Percentiles rank a stretch among this genome's conserved stretches.
These are phyloP conservation scores for Falco concolor DNA, from an alignment of 2,797 vertebrate species.

Conservation along the genomic window DNA sequence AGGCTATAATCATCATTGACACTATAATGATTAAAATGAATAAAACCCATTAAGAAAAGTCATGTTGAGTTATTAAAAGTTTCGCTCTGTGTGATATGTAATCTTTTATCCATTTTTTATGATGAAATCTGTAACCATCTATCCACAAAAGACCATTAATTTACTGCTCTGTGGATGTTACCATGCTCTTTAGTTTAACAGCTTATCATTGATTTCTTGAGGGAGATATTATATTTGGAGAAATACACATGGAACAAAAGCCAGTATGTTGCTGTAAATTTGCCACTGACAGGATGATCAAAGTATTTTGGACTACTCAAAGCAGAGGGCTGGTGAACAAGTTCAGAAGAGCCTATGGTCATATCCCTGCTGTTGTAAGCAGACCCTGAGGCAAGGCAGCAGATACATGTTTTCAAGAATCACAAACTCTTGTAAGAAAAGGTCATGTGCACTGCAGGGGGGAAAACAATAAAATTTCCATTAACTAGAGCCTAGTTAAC, in stretches of 20 bases:
- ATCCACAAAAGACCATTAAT: constrained; percentile 89
- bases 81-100: constrained; percentile 85
- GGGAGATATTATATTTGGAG: constrained; percentile 84
- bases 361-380: constrained; percentile 66
- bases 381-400: constrained; percentile 69
- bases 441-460: constrained; percentile 88
- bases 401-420: constrained; percentile 86
- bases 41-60: constrained; percentile 98
- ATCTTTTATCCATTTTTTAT: constrained; percentile 89
- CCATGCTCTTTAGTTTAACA: constrained; percentile 84
- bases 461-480: constrained; percentile 96
- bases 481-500: constrained; percentile 94
- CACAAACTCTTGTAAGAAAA: constrained; percentile 79
- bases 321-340: constrained; percentile 70
- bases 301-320: constrained; percentile 70
- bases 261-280: constrained; percentile 78
- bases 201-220: constrained; percentile 86
- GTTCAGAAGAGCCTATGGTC: constrained; percentile 69
- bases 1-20: constrained; percentile 99
- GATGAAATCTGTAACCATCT: constrained; percentile 84
- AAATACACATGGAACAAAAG: constrained; percentile 79
- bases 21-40: constrained; percentile 99
- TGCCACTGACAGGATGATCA: constrained; percentile 79
- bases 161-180: constrained; percentile 83
- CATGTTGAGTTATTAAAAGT: constrained; percentile 95